Conservation (phyloP, 2,797 vertebrate species). For the Cheirogaleus major region DNA sequence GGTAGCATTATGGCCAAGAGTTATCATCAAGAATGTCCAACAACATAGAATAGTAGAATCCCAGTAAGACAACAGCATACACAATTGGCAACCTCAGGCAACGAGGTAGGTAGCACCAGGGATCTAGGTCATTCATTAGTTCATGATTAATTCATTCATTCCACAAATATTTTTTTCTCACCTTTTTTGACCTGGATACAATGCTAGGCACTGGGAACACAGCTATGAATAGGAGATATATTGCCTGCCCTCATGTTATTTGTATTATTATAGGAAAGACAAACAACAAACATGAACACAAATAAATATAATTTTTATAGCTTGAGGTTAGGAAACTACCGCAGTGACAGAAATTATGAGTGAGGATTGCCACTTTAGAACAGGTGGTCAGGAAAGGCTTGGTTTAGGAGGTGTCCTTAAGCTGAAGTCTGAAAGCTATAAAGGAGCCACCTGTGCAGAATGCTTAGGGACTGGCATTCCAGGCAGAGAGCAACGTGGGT, state of each 20-base stretch:
- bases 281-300: background rate
- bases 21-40: background rate
- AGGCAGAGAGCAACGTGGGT: background rate
- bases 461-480: background rate
- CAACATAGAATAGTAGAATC: background rate
- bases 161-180: background rate
- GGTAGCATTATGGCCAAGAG: background rate
- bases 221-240: background rate
- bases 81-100: background rate
- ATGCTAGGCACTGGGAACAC: background rate
- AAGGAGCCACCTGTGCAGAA: background rate
- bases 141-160: background rate
- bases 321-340: background rate
- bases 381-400: background rate
- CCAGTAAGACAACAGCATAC: background rate
- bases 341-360: background rate
- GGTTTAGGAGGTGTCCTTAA: background rate
- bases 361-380: background rate
- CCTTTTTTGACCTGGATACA: background rate
- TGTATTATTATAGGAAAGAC: conserved; percentile 3
- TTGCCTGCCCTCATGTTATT: background rate
- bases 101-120: background rate
- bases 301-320: background rate
- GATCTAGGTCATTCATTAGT: background rate
- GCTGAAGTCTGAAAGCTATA: background rate